These are phyloP conservation scores for Heliconius congener DNA, from an alignment of 1,140 invertebrate genomes.

Conservation along the genomic window DNA sequence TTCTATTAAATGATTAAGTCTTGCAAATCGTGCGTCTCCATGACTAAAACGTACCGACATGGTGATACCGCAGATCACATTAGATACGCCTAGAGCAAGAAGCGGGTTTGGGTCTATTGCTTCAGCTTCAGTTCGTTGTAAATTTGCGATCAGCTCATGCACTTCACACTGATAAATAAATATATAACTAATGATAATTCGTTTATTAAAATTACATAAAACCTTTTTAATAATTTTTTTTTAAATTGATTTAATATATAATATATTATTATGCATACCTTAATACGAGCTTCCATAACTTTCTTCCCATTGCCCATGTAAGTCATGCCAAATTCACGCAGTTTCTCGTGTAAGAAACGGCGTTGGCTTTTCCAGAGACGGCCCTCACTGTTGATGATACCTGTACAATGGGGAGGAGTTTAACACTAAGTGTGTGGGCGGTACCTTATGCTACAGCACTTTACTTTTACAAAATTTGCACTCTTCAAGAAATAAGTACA, in stretches of 20 bases:
- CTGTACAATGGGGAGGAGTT: slow-evolving; percentile 83
- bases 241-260: background rate
- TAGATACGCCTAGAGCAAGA: slow-evolving; percentile 91
- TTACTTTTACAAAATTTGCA: background rate
- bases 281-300: slow-evolving; percentile 92
- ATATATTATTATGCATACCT: slow-evolving; percentile 75
- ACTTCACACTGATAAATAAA: slow-evolving; percentile 86
- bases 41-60: slow-evolving; percentile 93
- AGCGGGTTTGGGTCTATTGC: slow-evolving; percentile 87
- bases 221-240: background rate
- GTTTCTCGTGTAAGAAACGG: slow-evolving; percentile 93
- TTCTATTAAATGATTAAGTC: slow-evolving; percentile 92
- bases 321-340: slow-evolving; percentile 95
- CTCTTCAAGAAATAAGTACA: background rate
- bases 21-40: slow-evolving; percentile 87
- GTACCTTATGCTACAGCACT: slow-evolving; percentile 43
- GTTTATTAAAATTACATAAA: background rate
- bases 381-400: slow-evolving; percentile 95
- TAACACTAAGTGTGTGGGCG: slow-evolving; percentile 55
- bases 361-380: slow-evolving; percentile 95
- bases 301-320: slow-evolving; percentile 89
- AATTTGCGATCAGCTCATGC: slow-evolving; percentile 85
- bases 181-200: background rate
- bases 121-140: slow-evolving; percentile 83
- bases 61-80: slow-evolving; percentile 94